Percentiles rank a stretch among this genome's conserved stretches.
These are phyloP conservation scores for Gracilinanus agilis DNA, from an alignment of 2,113 vertebrate species.

Conservation along the genomic window DNA sequence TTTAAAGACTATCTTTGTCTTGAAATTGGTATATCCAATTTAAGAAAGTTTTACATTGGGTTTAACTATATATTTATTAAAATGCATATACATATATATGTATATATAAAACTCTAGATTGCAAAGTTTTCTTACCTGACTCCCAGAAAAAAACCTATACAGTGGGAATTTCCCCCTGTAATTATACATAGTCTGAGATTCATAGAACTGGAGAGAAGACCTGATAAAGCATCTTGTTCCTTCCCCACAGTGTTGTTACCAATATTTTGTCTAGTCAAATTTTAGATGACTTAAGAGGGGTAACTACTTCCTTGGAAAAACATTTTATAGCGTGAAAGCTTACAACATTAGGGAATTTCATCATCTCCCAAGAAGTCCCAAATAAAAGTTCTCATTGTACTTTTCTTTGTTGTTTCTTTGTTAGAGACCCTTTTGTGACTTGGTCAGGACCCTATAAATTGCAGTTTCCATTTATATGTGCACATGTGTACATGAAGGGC, in stretches of 20 bases:
- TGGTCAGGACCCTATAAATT: slow-evolving; percentile 8
- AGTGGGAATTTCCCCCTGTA: neutral
- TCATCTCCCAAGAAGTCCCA: slow-evolving; percentile 10
- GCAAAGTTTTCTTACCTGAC: neutral
- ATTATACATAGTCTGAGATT: slow-evolving; percentile 3
- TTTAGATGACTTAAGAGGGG: slow-evolving; percentile 36
- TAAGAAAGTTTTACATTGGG: neutral
- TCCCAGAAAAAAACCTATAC: neutral
- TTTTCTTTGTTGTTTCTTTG: slow-evolving; percentile 27
- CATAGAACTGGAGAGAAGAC: neutral
- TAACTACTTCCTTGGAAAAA: slow-evolving; percentile 15
- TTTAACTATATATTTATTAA: neutral
- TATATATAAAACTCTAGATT: neutral
- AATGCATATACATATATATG: neutral
- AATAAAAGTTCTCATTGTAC: slow-evolving; percentile 37
- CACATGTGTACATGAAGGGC: neutral
- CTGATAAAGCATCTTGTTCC: neutral
- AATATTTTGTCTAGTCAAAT: slow-evolving; percentile 32
- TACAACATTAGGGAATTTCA: slow-evolving; percentile 7
- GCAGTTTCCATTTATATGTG: neutral
- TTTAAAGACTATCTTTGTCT: neutral
- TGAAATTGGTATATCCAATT: neutral
- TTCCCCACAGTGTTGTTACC: neutral
- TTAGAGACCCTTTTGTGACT: slow-evolving; percentile 9
- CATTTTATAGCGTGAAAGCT: slow-evolving; percentile 16